Evolutionary conservation across 1,140 invertebrate genomes (phyloP).

Genomic region (Pseudomyrmex dendroicus): DNA sequence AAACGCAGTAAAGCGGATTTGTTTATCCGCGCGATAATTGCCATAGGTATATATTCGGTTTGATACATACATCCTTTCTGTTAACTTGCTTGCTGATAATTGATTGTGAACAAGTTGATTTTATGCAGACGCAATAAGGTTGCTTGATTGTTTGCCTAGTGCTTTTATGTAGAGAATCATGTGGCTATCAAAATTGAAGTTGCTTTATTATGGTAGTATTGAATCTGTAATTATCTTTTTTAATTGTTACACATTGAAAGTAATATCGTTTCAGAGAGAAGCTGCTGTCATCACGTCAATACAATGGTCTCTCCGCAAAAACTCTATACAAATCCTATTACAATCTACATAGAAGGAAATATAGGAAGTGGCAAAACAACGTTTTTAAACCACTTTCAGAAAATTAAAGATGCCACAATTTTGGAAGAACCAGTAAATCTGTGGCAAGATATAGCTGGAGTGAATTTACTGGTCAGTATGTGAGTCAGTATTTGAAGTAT

Average conservation of each 20-base stretch:
- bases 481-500: neutral
- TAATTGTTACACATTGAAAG: neutral
- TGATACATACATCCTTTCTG: neutral
- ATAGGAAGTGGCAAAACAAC: conserved; percentile 97
- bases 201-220: neutral
- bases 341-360: conserved; percentile 96
- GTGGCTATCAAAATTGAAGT: neutral
- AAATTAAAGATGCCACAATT: conserved; percentile 85
- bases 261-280: conserved; percentile 18
- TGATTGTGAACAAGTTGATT: neutral
- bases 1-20: neutral
- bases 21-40: conserved; percentile 30
- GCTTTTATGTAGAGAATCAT: neutral
- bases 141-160: neutral
- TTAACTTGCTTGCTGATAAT: neutral
- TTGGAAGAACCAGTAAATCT: conserved; percentile 91
- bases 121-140: neutral
- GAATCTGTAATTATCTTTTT: neutral
- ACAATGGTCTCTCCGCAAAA: conserved; percentile 49
- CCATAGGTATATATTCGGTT: conserved; percentile 5
- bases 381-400: conserved; percentile 93
- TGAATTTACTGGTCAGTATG: conserved; percentile 91
- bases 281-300: neutral
- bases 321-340: conserved; percentile 85
- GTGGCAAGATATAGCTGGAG: conserved; percentile 93